Evolutionary conservation across 2,888 invertebrate genomes (phyloP).

Genomic region (Hirtodrosophila trivittata): DNA sequence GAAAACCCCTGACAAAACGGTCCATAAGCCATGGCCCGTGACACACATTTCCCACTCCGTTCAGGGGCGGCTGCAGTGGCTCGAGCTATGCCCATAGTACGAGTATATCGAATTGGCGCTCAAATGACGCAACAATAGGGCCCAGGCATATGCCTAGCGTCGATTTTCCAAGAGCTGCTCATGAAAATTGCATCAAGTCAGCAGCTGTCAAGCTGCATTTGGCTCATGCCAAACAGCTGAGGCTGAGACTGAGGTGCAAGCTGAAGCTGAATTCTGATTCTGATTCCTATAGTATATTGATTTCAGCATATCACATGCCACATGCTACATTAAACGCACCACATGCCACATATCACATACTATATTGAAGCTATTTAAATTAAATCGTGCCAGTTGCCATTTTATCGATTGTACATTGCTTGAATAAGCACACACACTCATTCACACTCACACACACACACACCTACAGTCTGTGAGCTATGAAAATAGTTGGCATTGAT

Average conservation of each 20-base stretch:
- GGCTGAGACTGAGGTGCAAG: conserved; percentile 7
- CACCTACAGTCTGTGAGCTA: conserved; percentile 1
- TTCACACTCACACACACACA: conserved; percentile 5
- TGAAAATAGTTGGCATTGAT: conserved; percentile 35
- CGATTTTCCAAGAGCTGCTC: conserved; percentile 10
- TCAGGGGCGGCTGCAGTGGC: conserved; percentile 36
- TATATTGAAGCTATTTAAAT: conserved; percentile 40
- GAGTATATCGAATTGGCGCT: conserved; percentile 63
- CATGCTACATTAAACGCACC: conserved; percentile 1
- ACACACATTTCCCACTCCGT: conserved; percentile 63
- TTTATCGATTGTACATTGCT: conserved; percentile 26
- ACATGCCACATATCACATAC: conserved; percentile 4
- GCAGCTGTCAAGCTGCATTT: conserved; percentile 59
- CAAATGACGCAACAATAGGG: conserved; percentile 47
- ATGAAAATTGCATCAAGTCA: conserved; percentile 68
- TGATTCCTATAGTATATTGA: conserved; percentile 41
- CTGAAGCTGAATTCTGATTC: no score
- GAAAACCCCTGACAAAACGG: conserved; percentile 23
- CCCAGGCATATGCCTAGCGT: conserved; percentile 13
- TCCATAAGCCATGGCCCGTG: conserved; percentile 60
- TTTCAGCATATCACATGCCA: conserved; percentile 10
- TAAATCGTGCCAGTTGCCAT: conserved; percentile 15
- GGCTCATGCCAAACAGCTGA: conserved; percentile 54
- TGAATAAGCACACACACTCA: conserved; percentile 1
- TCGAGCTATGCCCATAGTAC: no score